A percentile compares a stretch with the other conserved stretches of the same genome.
These are phyloP conservation scores for Danio albolineatus DNA, from an alignment of 2,797 vertebrate species.

Conservation along the genomic window DNA sequence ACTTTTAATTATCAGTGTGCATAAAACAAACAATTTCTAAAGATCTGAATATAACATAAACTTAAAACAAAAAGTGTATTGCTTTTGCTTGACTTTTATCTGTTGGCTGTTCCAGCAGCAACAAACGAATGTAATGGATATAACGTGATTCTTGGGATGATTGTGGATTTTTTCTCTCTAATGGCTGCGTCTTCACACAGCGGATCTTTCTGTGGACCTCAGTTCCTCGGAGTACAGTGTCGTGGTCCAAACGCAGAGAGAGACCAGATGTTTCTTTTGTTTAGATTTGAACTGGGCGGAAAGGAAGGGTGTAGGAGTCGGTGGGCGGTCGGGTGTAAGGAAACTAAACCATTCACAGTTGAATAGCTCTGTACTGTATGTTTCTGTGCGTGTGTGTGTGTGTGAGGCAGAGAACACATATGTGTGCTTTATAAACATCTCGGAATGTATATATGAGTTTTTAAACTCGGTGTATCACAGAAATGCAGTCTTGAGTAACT, in stretches of 20 bases:
- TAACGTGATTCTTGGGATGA: neutral
- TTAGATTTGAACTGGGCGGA: constrained; percentile 83
- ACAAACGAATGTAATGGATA: neutral
- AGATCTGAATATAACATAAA: neutral
- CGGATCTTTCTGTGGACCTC: constrained; percentile 15
- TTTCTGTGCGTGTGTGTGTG: constrained; percentile 50
- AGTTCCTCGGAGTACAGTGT: neutral
- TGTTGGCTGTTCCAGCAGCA: neutral
- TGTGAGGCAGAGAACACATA: constrained; percentile 9
- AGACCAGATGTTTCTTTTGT: constrained; percentile 87
- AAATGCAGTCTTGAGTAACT: neutral
- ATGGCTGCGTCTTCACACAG: constrained; percentile 1
- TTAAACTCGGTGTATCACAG: neutral
- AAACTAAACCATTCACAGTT: constrained; percentile 77
- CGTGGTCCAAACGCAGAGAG: constrained; percentile 63
- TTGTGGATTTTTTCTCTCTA: neutral
- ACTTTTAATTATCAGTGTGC: too few species aligned
- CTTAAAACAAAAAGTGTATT: too few species aligned
- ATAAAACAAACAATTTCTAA: neutral
- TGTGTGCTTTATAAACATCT: constrained; percentile 8
- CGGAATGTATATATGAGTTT: neutral
- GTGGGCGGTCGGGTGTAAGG: constrained; percentile 71
- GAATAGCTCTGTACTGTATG: constrained; percentile 55
- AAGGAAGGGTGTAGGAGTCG: constrained; percentile 80
- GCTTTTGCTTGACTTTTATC: neutral